phyloP scores from a whole-genome alignment of 2,797 vertebrate species.

The Coregonus ussuriensis region DNA sequence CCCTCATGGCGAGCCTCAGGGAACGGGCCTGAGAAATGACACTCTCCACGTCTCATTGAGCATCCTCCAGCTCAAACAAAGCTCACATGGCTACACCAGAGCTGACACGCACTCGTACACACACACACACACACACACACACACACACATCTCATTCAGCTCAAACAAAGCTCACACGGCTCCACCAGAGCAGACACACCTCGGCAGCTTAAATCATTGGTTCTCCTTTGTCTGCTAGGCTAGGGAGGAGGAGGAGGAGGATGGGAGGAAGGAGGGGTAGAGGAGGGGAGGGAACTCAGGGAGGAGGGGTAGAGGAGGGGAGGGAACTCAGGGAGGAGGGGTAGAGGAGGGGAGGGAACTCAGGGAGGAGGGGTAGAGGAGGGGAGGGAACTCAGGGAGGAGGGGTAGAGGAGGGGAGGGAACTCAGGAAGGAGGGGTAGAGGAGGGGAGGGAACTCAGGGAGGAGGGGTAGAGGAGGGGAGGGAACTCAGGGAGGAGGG shows the following conservation, averaged over 20 bases:
- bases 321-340: neutral
- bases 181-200: conserved; percentile 55
- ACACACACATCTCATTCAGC: no score
- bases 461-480: neutral
- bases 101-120: no score
- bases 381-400: neutral
- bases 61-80: conserved; percentile 77
- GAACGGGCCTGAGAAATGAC: conserved; percentile 80
- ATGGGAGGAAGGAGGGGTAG: no score
- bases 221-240: conserved; percentile 39
- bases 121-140: conserved; percentile 43
- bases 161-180: neutral
- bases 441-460: no score
- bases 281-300: no score
- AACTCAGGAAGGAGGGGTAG: no score
- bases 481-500: neutral
- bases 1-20: conserved; percentile 67
- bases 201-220: conserved; percentile 63
- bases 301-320: no score
- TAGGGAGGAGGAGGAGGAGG: no score
- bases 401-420: no score
- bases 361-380: neutral
- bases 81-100: conserved; percentile 56
- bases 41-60: conserved; percentile 79
- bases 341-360: no score